A percentile compares a stretch with the other conserved stretches of the same genome.
Conservation (phyloP, 2,113 vertebrate species). For the Lepisosteus osseus region DNA sequence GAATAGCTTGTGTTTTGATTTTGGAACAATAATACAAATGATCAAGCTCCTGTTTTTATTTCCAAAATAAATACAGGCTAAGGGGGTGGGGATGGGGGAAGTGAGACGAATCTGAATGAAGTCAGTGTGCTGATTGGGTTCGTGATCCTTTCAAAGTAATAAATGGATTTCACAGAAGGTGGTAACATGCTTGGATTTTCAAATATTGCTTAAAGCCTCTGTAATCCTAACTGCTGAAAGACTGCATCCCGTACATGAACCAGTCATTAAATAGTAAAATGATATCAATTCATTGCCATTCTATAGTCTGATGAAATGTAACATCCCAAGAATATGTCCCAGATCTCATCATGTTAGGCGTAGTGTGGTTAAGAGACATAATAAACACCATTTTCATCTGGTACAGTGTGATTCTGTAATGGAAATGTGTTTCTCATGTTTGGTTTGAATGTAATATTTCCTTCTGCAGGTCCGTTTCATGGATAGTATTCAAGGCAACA, state of each 20-base stretch:
- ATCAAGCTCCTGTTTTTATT: too few relatives aligned
- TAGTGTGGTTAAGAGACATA: background rate
- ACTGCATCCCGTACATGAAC: conserved; percentile 8
- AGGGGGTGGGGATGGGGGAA: too few relatives aligned
- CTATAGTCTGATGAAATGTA: conserved; percentile 28
- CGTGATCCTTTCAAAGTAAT: conserved; percentile 47
- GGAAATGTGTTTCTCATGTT: background rate
- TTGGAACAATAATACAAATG: too few relatives aligned
- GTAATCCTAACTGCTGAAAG: conserved; percentile 36
- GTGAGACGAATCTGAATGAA: too few relatives aligned
- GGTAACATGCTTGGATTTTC: conserved; percentile 55
- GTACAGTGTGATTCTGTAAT: conserved; percentile 18
- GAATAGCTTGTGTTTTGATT: too few relatives aligned
- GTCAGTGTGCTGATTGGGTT: conserved; percentile 28
- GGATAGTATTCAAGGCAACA: too few relatives aligned
- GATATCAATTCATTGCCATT: conserved; percentile 25
- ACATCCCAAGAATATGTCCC: conserved; percentile 6
- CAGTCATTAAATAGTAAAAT: conserved; percentile 41
- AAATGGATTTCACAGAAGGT: conserved; percentile 54
- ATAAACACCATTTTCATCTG: conserved; percentile 8
- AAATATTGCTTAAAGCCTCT: conserved; percentile 34
- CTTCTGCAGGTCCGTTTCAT: too few relatives aligned
- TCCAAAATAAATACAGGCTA: too few relatives aligned
- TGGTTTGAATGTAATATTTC: too few relatives aligned
- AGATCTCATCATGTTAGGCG: too few relatives aligned